These are phyloP conservation scores for Pithys albifrons DNA, from an alignment of 2,113 vertebrate species.

Conservation along the genomic window DNA sequence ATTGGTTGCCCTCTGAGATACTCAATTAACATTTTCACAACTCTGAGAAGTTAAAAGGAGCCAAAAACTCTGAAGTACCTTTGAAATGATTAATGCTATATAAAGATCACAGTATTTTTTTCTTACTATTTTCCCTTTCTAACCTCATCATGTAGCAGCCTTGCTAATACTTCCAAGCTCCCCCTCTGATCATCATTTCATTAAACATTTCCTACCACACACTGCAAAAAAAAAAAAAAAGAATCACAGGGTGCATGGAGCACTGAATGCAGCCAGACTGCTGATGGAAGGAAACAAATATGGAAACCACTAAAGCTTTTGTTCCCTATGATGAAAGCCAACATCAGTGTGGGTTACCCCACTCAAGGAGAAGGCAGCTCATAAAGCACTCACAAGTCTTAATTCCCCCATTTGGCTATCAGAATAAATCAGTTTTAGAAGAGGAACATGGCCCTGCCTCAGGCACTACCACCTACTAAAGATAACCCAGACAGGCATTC, in stretches of 20 bases:
- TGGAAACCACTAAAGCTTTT: neutral
- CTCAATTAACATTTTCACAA: neutral
- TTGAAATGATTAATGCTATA: neutral
- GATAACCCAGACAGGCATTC: neutral
- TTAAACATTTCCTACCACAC: neutral
- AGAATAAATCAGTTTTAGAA: neutral
- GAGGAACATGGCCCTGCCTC: neutral
- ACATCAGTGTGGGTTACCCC: neutral
- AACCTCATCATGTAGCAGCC: neutral
- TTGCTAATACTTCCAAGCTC: neutral
- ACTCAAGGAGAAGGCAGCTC: neutral
- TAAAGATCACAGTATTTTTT: neutral
- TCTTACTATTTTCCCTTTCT: neutral
- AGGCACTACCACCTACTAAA: neutral
- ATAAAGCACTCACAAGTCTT: neutral
- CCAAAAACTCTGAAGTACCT: neutral
- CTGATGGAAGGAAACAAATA: neutral
- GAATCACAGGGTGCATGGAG: neutral
- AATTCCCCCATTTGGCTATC: neutral
- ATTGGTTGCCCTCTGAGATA: neutral
- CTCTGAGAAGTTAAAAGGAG: neutral
- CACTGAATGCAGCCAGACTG: neutral
- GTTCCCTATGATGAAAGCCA: neutral
- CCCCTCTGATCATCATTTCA: neutral
- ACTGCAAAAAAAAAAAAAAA: too few species aligned